Percentiles rank a stretch among this genome's conserved stretches.
These are phyloP conservation scores for Cydia fagiglandana DNA, from an alignment of 1,140 invertebrate genomes.

Conservation along the genomic window DNA sequence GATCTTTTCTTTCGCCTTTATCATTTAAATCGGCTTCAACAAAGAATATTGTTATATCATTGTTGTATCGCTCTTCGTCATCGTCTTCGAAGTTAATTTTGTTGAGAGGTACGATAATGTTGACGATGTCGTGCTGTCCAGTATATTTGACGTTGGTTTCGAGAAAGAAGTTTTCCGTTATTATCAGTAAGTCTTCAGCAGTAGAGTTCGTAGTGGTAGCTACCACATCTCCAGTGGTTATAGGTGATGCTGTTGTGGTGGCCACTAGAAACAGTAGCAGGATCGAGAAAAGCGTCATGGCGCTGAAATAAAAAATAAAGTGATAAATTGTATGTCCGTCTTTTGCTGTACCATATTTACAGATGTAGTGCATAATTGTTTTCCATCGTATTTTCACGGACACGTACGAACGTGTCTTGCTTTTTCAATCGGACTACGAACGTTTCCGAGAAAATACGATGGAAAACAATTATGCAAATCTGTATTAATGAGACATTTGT, in stretches of 20 bases:
- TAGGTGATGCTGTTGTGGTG: background rate
- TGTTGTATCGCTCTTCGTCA: slow-evolving; percentile 6
- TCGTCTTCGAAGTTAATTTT: slow-evolving; percentile 53
- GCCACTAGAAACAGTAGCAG: background rate
- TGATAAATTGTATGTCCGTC: background rate
- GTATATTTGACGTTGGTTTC: slow-evolving; percentile 48
- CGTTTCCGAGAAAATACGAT: too few species aligned
- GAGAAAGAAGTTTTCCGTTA: slow-evolving; percentile 48
- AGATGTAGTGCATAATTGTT: too few species aligned
- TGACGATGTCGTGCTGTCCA: slow-evolving; percentile 57
- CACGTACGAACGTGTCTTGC: too few species aligned
- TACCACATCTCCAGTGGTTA: background rate
- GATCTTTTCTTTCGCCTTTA: slow-evolving; percentile 43
- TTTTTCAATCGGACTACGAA: too few species aligned
- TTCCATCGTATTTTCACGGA: too few species aligned
- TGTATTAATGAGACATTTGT: too few species aligned
- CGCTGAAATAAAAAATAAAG: background rate
- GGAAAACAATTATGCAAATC: too few species aligned
- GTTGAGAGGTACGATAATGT: slow-evolving; percentile 57
- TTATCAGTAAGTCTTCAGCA: slow-evolving; percentile 39
- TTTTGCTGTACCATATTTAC: background rate
- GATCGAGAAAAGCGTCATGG: background rate
- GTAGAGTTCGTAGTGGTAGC: slow-evolving; percentile 1
- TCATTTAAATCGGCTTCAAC: slow-evolving; percentile 49
- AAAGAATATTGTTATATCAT: slow-evolving; percentile 48